Evolutionary conservation across 2,888 invertebrate species (phyloP).

Genomic region (Sphecodes monilicornis): DNA sequence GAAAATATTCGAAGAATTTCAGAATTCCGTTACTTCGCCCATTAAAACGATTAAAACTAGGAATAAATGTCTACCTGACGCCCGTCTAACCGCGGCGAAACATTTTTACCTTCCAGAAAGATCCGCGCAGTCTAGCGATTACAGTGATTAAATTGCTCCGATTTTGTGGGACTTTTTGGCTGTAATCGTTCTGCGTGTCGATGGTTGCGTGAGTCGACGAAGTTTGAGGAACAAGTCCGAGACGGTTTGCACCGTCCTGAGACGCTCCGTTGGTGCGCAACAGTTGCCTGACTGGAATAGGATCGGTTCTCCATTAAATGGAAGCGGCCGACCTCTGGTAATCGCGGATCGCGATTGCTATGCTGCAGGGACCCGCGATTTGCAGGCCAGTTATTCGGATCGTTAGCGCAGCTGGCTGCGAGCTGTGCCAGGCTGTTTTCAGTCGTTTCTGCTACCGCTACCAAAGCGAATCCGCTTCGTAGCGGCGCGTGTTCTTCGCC

Average conservation of each 20-base stretch:
- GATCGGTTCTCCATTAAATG: constrained; percentile 31
- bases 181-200: neutral
- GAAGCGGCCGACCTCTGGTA: constrained; percentile 30
- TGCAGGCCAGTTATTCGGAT: constrained; percentile 63
- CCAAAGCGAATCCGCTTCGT: neutral
- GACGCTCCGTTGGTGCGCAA: neutral
- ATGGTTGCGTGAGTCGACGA: neutral
- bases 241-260: neutral
- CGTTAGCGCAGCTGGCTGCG: constrained; percentile 11
- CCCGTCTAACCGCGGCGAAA: no score
- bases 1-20: no score
- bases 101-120: no score
- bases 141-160: neutral
- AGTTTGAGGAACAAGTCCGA: neutral
- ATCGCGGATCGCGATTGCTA: neutral
- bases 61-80: no score
- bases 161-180: neutral
- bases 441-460: neutral
- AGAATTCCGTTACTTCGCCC: no score
- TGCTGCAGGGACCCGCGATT: constrained; percentile 51
- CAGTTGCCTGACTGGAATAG: neutral
- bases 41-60: no score
- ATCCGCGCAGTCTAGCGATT: no score
- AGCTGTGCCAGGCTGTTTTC: neutral
- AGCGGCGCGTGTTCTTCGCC: neutral